Evolutionary conservation across 2,888 invertebrate genomes (phyloP), one percentile per base, ranked within the genome.

Genomic region (Argyresthia goedartella): DNA sequence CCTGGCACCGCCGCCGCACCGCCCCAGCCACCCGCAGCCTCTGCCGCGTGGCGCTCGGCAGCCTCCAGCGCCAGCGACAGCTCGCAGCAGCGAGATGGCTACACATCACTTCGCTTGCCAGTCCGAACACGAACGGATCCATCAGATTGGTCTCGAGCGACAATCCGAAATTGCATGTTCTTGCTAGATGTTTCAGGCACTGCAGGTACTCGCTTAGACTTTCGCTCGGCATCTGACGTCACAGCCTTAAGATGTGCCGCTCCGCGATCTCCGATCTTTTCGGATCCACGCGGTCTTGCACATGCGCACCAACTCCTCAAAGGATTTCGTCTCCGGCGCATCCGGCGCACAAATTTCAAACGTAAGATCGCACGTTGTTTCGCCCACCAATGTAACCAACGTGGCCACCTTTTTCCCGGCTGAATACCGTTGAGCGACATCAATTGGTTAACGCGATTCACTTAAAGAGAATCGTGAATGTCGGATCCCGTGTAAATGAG

Each of bases 141-240:
- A 47, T 53, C 13, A 55, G 49, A 14, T 52, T 55, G 14, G 46
- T 45, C 44, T 55, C 53, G n/a, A 55, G 25, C 10, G 11, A 34
- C 2, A n/a, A 14, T 1, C 43, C 43, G 34, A 53, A 53, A 36
- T 55, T 51, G 46, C 55, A 55, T 13, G 52, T 55, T 9, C 13
- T 41, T 14, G 55, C 55, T 25, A 55, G 15, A 14, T 54, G 54
- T 53, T 63, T 60, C 43, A 60, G 36, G 35, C 42, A 48, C 52
- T 62, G 62, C 1, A 43, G 43, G 43, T 43, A 43, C 13, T 43
- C n/a, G 14, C 43, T 11, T 1, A 43, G 8, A 43, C 8, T 43
- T 13, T 43, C 43, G n/a, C 43, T 13, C 8, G 11, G 13, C 11
- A 13, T n/a, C 13, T 43, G 43, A n/a, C 8, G n/a, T n/a, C 43